Conservation (phyloP, 2,113 vertebrate genomes). For the Oostethus manadensis region DNA sequence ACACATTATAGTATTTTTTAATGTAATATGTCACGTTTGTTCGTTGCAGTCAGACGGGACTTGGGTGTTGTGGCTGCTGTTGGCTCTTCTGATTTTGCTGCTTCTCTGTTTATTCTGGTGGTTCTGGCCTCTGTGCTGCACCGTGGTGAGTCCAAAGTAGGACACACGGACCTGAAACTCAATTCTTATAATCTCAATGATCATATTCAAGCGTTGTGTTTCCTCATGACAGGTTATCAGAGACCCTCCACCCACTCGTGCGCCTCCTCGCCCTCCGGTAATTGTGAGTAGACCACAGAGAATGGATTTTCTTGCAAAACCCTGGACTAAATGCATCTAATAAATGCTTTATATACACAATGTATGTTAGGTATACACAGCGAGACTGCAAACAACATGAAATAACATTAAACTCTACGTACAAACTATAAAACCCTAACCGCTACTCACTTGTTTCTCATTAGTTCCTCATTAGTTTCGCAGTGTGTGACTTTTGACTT, state of each 20-base stretch:
- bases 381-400: too few relatives aligned
- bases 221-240: slow-evolving; percentile 82
- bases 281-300: slow-evolving; percentile 67
- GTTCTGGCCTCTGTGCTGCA: slow-evolving; percentile 98
- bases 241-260: slow-evolving; percentile 81
- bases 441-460: too few relatives aligned
- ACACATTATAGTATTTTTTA: too few relatives aligned
- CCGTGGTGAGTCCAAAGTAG: slow-evolving; percentile 69
- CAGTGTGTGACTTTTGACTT: too few relatives aligned
- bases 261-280: slow-evolving; percentile 76
- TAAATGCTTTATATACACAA: too few relatives aligned
- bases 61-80: slow-evolving; percentile 78
- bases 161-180: background rate
- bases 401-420: too few relatives aligned
- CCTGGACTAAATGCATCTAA: too few relatives aligned
- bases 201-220: background rate
- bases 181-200: background rate
- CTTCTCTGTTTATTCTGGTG: slow-evolving; percentile 85
- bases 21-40: too few relatives aligned
- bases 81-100: slow-evolving; percentile 80
- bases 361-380: too few relatives aligned
- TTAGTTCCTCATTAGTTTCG: too few relatives aligned
- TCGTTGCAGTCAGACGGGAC: slow-evolving; percentile 77
- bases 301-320: too few relatives aligned
- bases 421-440: too few relatives aligned